Conservation (phyloP, 1,140 invertebrate species). For the Rhopalosiphum padi region DNA sequence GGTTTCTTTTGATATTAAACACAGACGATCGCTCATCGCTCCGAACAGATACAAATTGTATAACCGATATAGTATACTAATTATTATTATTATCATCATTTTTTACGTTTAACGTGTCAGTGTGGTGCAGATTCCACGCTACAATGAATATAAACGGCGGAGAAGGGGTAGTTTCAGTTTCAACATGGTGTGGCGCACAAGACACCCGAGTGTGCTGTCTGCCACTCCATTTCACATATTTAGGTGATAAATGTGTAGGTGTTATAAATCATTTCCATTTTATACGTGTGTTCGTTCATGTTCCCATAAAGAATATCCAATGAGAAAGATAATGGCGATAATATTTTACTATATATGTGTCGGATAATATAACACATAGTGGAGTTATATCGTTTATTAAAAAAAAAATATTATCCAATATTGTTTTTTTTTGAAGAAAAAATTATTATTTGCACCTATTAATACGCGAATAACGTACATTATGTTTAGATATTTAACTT, state of each 20-base stretch:
- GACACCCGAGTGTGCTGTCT: not conserved
- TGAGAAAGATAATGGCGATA: not conserved
- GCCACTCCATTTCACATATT: not conserved
- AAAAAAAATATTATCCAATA: not conserved
- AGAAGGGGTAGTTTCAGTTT: not conserved
- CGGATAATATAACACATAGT: not conserved
- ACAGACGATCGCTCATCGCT: too few relatives aligned
- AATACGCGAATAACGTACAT: not conserved
- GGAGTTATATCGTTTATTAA: not conserved
- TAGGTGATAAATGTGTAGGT: conserved; percentile 9
- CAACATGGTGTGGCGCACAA: not conserved
- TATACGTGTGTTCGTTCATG: not conserved
- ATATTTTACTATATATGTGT: not conserved
- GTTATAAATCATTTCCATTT: not conserved
- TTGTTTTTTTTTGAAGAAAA: not conserved
- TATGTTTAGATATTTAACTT: not conserved
- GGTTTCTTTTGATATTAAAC: not conserved
- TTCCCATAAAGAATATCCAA: not conserved
- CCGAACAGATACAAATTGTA: too few relatives aligned
- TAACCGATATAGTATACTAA: not conserved
- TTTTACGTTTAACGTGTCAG: not conserved
- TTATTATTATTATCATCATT: not conserved
- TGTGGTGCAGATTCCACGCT: not conserved
- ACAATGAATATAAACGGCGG: not conserved
- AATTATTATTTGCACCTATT: not conserved